Conservation (phyloP, 1,140 invertebrate genomes). For the Papilio machaon region DNA sequence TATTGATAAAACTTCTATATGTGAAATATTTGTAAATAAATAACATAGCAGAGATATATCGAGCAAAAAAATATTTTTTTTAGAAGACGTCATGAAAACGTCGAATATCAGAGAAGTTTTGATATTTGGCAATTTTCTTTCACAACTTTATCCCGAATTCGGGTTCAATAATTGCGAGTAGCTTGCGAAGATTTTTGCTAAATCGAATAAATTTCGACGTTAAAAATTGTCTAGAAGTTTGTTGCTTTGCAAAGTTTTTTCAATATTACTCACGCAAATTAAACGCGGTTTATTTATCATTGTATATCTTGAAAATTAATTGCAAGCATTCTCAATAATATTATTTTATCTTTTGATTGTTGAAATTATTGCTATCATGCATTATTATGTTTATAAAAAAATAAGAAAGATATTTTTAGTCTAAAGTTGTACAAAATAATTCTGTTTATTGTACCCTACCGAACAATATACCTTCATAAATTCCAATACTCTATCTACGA, state of each 20-base stretch:
- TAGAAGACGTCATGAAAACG: constrained; percentile 10
- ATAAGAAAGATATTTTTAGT: background rate
- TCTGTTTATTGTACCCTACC: constrained; percentile 17
- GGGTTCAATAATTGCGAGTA: constrained; percentile 23
- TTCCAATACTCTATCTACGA: constrained; percentile 35
- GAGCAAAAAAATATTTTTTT: constrained; percentile 3
- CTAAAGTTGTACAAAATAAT: background rate
- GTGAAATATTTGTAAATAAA: background rate
- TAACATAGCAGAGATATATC: background rate
- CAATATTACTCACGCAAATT: constrained; percentile 9
- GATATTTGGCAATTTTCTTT: constrained; percentile 19
- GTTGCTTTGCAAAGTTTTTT: background rate
- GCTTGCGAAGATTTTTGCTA: constrained; percentile 16
- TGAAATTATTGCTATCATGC: no score
- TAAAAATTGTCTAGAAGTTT: constrained; percentile 18
- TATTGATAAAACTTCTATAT: background rate
- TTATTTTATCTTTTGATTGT: background rate
- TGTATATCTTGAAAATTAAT: background rate
- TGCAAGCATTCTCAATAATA: no score
- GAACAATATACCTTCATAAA: constrained; percentile 26
- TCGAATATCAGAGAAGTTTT: constrained; percentile 1
- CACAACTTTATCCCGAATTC: background rate
- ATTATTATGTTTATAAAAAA: no score
- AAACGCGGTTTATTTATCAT: constrained; percentile 16
- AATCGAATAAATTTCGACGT: constrained; percentile 12